Evolutionary conservation across 2,113 vertebrate species (phyloP), one percentile per base, ranked within the genome.

Genomic region (Laticauda laticaudata): DNA sequence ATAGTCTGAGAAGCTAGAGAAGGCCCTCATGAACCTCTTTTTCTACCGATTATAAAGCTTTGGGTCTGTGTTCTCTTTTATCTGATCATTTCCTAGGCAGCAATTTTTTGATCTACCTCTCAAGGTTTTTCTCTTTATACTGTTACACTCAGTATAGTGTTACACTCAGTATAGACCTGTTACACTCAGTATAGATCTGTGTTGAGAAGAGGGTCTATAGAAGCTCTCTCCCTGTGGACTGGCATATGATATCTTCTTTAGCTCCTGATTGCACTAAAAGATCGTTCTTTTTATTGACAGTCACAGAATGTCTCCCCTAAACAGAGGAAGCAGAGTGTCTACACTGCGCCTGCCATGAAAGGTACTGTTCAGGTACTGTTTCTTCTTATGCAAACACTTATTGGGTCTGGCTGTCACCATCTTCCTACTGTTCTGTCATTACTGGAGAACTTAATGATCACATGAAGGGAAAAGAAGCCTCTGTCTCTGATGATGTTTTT

Each of bases 321-420:
- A 96, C 98, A 99, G 93, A 98, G 98, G 98, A 99, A 99, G 98
- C 98, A 98, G 97, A 99, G 98, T 0, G 98, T 98, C 85, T 99
- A 97, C 81, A 97, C 98, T 10, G 97, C 98, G 0, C 99, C 99
- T 12, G 95, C 98, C 93, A 98, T 98, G 97, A 99, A 98, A 99
- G 99, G 99, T 99, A 99, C 97, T 92, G 97, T 96, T 39, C 96
- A 92, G 96, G 97, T 96, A 92, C 95, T 94, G 81, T 86, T 95
- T 48, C 0, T 7, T 34, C 94, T 81, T 94, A 75, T 89, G 43
- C 11, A 61, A 81, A 94, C 92, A 88, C 56, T 5, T 20, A 21
- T 18, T 93, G 26, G 45, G 4, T 43, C 2, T 55, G 15, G 26
- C 88, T 11, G 86, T 85, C 4, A 59, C 29, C 11, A 85, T 29